Conservation (phyloP, 2,888 invertebrate species). For the Epiperipatus broadwayi region DNA sequence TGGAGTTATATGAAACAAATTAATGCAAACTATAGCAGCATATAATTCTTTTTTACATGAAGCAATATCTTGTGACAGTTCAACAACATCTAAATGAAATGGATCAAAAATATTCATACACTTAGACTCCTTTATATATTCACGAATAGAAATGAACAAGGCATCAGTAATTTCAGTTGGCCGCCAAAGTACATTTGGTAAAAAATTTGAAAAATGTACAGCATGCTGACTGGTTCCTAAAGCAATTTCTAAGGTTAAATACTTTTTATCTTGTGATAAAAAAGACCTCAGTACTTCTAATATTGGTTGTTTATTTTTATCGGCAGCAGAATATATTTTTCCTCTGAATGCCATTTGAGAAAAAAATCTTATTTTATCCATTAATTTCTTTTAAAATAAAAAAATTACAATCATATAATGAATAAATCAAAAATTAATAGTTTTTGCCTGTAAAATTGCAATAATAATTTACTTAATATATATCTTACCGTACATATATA, state of each 20-base stretch:
- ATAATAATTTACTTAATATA: too few species aligned
- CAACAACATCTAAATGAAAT: constrained; percentile 43
- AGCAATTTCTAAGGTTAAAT: constrained; percentile 45
- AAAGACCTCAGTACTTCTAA: constrained; percentile 45
- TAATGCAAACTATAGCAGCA: constrained; percentile 59
- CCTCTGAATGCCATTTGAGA: too few species aligned
- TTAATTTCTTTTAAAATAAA: too few species aligned
- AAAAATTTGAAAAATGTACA: constrained; percentile 51
- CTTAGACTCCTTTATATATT: constrained; percentile 26
- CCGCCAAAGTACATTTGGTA: constrained; percentile 53
- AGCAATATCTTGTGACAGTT: too few species aligned
- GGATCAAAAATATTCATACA: constrained; percentile 44
- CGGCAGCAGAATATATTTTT: constrained; percentile 51
- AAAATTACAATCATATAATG: too few species aligned
- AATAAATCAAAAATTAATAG: too few species aligned
- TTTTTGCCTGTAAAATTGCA: too few species aligned
- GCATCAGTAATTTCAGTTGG: constrained; percentile 52
- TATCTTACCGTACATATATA: too few species aligned
- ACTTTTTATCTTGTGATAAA: constrained; percentile 30
- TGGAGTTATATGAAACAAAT: constrained; percentile 71
- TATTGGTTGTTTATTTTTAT: constrained; percentile 53
- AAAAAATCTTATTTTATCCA: too few species aligned
- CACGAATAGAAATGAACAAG: constrained; percentile 38
- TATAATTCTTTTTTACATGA: constrained; percentile 28
- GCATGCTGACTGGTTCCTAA: constrained; percentile 64